Conservation (phyloP, 2,113 vertebrate species). For the Gymnobelideus leadbeateri region DNA sequence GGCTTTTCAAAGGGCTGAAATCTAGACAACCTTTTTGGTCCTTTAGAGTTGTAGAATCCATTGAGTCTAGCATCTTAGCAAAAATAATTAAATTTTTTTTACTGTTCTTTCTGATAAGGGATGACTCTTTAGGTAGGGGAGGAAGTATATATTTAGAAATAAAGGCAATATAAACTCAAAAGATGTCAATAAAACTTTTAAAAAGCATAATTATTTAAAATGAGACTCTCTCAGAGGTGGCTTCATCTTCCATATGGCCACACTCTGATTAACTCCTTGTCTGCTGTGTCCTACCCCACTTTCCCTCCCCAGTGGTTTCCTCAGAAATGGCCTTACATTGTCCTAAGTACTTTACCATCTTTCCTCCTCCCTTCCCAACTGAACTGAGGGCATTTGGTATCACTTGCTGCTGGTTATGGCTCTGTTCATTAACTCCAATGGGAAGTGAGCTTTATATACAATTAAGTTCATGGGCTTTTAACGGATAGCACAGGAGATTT, state of each 20-base stretch:
- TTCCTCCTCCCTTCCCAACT: background rate
- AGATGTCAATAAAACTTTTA: background rate
- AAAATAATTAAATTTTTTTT: background rate
- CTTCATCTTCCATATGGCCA: background rate
- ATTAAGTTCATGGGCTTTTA: conserved; percentile 61
- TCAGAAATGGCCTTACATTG: background rate
- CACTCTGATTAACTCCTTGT: background rate
- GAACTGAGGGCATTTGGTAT: background rate
- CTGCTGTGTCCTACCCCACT: background rate
- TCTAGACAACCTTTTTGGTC: background rate
- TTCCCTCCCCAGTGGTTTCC: background rate
- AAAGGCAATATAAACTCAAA: background rate
- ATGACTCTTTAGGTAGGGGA: background rate
- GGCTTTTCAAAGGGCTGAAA: background rate
- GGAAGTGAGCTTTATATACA: conserved; percentile 62
- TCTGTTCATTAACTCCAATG: conserved; percentile 57
- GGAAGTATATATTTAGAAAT: background rate
- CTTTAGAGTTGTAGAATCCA: background rate
- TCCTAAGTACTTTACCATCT: background rate
- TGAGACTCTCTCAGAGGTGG: background rate
- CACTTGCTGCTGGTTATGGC: conserved; percentile 6
- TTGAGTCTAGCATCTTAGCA: background rate
- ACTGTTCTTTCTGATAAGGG: background rate
- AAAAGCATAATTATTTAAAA: background rate
- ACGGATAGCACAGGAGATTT: conserved; percentile 69